A percentile compares a stretch with the other conserved stretches of the same genome.
Conservation (phyloP, 2,797 vertebrate genomes). For the Loris lydekkerianus region DNA sequence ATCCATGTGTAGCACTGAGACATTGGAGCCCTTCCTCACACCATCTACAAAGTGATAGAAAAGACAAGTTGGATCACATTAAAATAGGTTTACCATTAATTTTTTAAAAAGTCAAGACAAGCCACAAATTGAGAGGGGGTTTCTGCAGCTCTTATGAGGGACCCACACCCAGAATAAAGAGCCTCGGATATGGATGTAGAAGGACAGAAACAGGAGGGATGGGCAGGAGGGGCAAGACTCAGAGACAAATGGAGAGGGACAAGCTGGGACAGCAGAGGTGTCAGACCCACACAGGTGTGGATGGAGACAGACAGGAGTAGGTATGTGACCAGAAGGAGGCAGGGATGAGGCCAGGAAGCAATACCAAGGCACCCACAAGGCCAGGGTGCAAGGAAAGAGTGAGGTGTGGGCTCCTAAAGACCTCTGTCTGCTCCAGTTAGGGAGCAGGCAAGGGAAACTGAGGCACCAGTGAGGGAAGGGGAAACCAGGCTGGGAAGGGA, state of each 20-base stretch:
- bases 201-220: not conserved
- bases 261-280: too few relatives aligned
- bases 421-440: not conserved
- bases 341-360: not conserved
- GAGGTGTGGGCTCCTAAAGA: too few relatives aligned
- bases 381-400: not conserved
- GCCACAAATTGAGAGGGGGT: not conserved
- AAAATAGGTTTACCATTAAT: not conserved
- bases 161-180: not conserved
- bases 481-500: not conserved
- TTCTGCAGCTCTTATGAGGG: not conserved
- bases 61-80: not conserved
- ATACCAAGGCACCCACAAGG: too few relatives aligned
- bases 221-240: not conserved
- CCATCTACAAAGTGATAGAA: not conserved
- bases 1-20: accelerated
- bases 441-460: not conserved
- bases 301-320: not conserved
- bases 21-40: not conserved
- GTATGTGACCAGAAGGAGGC: not conserved
- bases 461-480: not conserved
- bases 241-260: not conserved
- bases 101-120: not conserved
- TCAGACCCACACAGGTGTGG: accelerated
- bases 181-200: not conserved